Percentiles rank a stretch among this genome's conserved stretches.
phyloP scores from a whole-genome alignment of 2,797 vertebrate genomes.

The Eurystomus glaucurus region DNA sequence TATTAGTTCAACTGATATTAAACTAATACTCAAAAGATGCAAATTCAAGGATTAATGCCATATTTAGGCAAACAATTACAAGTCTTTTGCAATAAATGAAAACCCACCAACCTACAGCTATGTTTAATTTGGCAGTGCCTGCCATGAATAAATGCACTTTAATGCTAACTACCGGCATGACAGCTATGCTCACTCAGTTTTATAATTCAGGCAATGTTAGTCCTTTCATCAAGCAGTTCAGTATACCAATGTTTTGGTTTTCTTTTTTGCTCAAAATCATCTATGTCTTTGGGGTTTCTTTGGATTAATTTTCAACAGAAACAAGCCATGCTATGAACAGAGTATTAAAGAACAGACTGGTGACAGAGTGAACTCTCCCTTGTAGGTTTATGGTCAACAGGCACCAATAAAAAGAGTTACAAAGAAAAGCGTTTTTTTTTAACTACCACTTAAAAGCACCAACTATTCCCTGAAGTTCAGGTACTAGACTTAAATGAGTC shows the following conservation, averaged over 20 bases:
- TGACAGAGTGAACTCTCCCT: conserved; percentile 51
- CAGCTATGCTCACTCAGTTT: background rate
- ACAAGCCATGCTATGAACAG: background rate
- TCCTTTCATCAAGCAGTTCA: conserved; percentile 25
- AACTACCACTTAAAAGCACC: background rate
- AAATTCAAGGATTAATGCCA: background rate
- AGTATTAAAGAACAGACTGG: background rate
- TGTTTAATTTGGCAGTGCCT: background rate
- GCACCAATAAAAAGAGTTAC: conserved; percentile 9
- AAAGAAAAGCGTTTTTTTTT: background rate
- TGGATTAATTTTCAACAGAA: conserved; percentile 34
- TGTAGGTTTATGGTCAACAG: conserved; percentile 49
- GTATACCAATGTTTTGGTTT: background rate
- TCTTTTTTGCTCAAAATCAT: background rate
- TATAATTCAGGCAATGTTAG: background rate
- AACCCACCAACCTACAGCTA: background rate
- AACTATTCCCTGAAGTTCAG: conserved; percentile 12
- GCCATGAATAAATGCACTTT: background rate
- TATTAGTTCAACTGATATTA: background rate
- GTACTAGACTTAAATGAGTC: background rate
- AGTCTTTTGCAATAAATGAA: background rate
- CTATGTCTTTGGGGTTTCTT: conserved; percentile 28
- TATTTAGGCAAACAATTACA: conserved; percentile 19
- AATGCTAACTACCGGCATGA: background rate
- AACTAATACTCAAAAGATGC: background rate